Conservation (phyloP, 1,140 invertebrate genomes). For the Leptinotarsa texana region DNA sequence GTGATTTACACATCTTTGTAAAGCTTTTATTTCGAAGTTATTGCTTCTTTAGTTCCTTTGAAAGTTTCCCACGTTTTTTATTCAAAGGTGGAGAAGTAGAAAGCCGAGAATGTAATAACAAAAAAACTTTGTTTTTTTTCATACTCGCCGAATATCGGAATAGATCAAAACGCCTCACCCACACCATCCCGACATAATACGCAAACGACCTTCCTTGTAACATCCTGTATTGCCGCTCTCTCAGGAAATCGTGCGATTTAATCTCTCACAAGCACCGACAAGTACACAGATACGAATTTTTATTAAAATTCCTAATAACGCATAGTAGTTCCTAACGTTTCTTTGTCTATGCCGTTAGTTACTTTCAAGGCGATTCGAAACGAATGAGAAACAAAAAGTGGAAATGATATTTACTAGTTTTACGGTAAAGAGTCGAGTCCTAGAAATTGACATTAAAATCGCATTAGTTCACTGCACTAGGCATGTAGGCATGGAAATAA, state of each 20-base stretch:
- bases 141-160: too few relatives aligned
- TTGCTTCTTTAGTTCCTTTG: too few relatives aligned
- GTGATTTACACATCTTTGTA: too few relatives aligned
- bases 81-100: too few relatives aligned
- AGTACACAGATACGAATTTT: neutral
- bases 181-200: neutral
- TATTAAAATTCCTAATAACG: conserved; percentile 1
- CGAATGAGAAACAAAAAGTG: neutral
- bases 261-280: conserved; percentile 2
- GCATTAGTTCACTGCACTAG: neutral
- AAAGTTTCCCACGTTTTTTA: too few relatives aligned
- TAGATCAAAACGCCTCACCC: neutral
- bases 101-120: too few relatives aligned
- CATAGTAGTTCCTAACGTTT: neutral
- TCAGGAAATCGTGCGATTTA: neutral
- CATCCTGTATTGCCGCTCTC: neutral
- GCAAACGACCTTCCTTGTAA: neutral
- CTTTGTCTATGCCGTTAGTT: conserved; percentile 1
- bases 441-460: neutral
- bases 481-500: neutral
- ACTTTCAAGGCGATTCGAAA: conserved; percentile 3
- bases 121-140: too few relatives aligned
- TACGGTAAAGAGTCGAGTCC: neutral
- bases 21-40: too few relatives aligned
- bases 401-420: neutral